Evolutionary conservation across 2,797 vertebrate genomes (phyloP).

Genomic region (Myotis planiceps): DNA sequence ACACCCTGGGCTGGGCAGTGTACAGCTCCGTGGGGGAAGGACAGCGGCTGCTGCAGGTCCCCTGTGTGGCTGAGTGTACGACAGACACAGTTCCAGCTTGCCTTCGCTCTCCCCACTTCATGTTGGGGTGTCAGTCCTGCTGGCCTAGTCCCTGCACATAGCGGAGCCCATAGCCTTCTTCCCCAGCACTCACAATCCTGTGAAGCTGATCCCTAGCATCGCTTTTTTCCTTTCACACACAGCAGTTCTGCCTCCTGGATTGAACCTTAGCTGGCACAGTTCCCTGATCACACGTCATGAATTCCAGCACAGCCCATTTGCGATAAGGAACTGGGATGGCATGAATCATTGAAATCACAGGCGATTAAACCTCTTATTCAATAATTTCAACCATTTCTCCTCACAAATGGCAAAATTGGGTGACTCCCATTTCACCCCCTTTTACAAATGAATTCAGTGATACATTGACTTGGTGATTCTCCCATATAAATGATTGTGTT

Average conservation of each 20-base stretch:
- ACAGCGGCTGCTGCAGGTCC: background rate
- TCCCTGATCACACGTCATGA: background rate
- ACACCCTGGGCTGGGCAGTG: background rate
- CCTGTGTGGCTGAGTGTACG: background rate
- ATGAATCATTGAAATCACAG: constrained; percentile 30
- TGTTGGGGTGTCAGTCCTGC: background rate
- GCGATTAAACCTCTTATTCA: constrained; percentile 11
- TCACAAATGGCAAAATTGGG: constrained; percentile 17
- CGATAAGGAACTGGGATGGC: background rate
- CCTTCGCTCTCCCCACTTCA: background rate
- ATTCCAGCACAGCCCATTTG: background rate
- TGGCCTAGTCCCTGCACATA: background rate
- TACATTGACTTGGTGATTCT: background rate
- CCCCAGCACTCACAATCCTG: too few species aligned
- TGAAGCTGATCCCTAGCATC: background rate
- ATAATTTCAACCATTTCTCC: constrained; percentile 9
- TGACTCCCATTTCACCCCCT: background rate
- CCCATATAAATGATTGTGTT: background rate
- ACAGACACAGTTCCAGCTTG: background rate
- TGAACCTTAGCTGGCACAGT: background rate
- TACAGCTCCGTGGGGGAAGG: fast-evolving
- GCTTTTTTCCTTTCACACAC: background rate
- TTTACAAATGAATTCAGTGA: constrained; percentile 25
- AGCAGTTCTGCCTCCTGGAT: background rate
- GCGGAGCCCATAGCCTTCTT: background rate